Evolutionary conservation across 2,888 invertebrate species (phyloP).

Genomic region (Trypoxylon attenuatum): DNA sequence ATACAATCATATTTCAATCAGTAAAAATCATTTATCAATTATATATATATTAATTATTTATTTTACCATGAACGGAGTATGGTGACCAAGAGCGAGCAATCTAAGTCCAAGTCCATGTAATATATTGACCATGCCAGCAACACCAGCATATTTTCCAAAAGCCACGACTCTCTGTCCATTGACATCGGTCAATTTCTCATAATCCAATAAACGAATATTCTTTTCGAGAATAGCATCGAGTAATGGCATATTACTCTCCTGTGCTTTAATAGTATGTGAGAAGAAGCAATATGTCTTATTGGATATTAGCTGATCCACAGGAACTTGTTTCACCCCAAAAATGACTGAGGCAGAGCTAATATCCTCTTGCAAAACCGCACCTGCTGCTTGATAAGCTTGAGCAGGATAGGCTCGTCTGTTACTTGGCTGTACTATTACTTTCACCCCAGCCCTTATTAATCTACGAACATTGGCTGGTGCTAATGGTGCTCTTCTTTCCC

Average conservation of each 20-base stretch:
- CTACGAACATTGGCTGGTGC: conserved; percentile 93
- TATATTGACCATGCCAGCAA: conserved; percentile 99
- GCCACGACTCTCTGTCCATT: conserved; percentile 95
- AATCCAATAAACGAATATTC: conserved; percentile 97
- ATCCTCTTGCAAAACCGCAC: conserved; percentile 96
- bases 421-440: conserved; percentile 98
- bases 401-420: conserved; percentile 98
- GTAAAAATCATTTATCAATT: too few species aligned
- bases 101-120: conserved; percentile 97
- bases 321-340: conserved; percentile 97
- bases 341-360: conserved; percentile 97
- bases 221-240: conserved; percentile 97
- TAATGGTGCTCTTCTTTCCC: conserved; percentile 96
- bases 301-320: conserved; percentile 92
- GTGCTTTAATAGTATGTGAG: conserved; percentile 99
- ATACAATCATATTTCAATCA: too few species aligned
- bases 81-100: conserved; percentile 95
- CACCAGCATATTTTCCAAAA: conserved; percentile 98
- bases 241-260: conserved; percentile 98
- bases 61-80: conserved; percentile 97
- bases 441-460: conserved; percentile 90
- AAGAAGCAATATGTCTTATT: conserved; percentile 99
- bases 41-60: not conserved
- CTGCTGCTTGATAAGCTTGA: conserved; percentile 94
- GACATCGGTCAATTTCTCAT: conserved; percentile 95